Base-by-base conservation (phyloP, 2,797 vertebrate genomes). In the Psittacula derbiana region DNA sequence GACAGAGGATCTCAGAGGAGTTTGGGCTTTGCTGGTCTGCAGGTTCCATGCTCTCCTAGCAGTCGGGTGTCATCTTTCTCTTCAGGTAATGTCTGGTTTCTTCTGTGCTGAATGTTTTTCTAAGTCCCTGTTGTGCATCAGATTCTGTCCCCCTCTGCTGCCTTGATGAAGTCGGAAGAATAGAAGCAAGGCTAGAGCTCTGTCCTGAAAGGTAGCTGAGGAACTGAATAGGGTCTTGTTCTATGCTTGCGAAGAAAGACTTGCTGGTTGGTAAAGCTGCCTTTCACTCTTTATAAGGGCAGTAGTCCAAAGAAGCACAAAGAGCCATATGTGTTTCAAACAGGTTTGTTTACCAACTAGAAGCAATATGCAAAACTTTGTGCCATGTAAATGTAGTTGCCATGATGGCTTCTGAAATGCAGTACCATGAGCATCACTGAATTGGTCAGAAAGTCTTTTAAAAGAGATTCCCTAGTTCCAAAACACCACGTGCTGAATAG, bases 1-100 rank as follows among this genome's bases (percentile, higher is more conserved):
- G 99, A 99, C 88, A 95, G 99, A 87, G 98, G 98, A 4, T 98
- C 99, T 4, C 99, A 99, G 93, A 98, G 99, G 79, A 98, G 97
- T 94, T 94, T 99, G 91, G 98, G 98, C 57, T 99, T 98, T 72
- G 98, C 98, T 49, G 98, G 98, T 74, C 96, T 98, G 90, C 98
- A 98, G 25, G 94, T 98, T 3, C 97, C 98, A 4, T 98, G 98
- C 84, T 98, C 98, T 83, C 98, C 98, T 5, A 98, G 97, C 96
- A 98, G 97, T 55, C 98, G 98, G 6, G 98, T 97, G 17, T 97
- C 98, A 0, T 98, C 99, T 33, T 99, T 98, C 95, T 98, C 99
- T 11, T 98, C 99, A 80, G 99, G 99, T 99, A 95, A 97, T 21
- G 30, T 16, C 76, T 21, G 4, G 3, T 83, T 87, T 41, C 31